Evolutionary conservation across 2,113 vertebrate species (phyloP).

Genomic region (Melanerpes formicivorus): DNA sequence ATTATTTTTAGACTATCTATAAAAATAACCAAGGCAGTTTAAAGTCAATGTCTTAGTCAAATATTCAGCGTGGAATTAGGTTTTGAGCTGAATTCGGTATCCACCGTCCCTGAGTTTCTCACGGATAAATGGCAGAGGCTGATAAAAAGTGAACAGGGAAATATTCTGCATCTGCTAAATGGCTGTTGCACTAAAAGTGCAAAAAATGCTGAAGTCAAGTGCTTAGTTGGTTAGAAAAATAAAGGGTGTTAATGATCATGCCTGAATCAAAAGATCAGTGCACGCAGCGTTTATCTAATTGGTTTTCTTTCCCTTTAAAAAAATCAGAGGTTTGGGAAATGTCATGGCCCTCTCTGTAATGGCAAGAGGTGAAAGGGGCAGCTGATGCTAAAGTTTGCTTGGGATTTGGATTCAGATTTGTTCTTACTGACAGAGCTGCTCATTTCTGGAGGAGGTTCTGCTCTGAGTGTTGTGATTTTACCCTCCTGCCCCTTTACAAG

Average conservation of each 20-base stretch:
- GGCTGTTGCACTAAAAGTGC: background rate
- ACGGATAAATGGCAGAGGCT: background rate
- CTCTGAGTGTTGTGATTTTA: background rate
- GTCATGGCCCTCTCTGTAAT: accelerated
- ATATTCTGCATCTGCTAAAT: background rate
- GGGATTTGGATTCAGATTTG: background rate
- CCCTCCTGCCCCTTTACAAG: accelerated
- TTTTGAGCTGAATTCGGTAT: background rate
- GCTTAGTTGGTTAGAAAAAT: background rate
- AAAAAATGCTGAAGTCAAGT: background rate
- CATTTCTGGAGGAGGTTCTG: background rate
- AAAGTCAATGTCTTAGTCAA: background rate
- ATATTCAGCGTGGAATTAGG: background rate
- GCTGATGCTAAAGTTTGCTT: background rate
- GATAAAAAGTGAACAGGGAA: background rate
- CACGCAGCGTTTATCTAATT: background rate
- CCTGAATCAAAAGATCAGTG: background rate
- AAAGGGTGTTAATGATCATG: background rate
- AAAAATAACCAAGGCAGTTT: conserved; percentile 29
- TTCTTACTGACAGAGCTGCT: background rate
- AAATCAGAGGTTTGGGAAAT: background rate
- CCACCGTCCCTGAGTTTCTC: background rate
- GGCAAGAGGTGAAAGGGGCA: background rate
- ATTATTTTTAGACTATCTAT: conserved; percentile 46
- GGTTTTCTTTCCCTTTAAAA: background rate